Evolutionary conservation across 2,888 invertebrate species (phyloP).

Genomic region (Alviniconcha strummeri): DNA sequence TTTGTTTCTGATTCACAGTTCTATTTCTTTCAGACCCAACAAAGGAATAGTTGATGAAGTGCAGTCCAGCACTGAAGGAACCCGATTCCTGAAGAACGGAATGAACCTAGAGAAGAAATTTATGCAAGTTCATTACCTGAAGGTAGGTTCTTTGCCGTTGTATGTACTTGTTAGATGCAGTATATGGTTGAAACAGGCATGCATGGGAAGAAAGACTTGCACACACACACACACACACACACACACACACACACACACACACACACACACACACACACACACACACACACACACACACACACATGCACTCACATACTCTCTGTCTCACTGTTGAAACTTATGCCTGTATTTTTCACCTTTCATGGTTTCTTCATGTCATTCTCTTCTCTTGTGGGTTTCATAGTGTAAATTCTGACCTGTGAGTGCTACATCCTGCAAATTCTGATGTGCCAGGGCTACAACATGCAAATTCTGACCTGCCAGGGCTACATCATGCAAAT

Average conservation of each 20-base stretch:
- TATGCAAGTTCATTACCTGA: conserved; percentile 74
- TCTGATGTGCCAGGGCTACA: too few species aligned
- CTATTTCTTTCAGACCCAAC: conserved; percentile 52
- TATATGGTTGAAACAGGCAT: not conserved
- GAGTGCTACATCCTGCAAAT: too few species aligned
- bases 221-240: not conserved
- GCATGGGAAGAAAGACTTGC: not conserved
- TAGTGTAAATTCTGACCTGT: too few species aligned
- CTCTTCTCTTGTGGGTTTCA: too few species aligned
- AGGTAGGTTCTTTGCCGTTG: conserved; percentile 58
- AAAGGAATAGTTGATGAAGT: conserved; percentile 43
- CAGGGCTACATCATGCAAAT: too few species aligned
- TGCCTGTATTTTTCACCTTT: too few species aligned
- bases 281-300: too few species aligned
- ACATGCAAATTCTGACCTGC: too few species aligned
- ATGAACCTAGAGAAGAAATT: conserved; percentile 73
- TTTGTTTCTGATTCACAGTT: not conserved
- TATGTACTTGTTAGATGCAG: not conserved
- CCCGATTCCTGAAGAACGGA: conserved; percentile 70
- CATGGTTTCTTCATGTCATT: too few species aligned
- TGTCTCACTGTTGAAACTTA: too few species aligned
- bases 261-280: not conserved
- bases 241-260: conserved; percentile 7
- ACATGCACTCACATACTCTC: too few species aligned
- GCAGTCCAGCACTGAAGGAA: not conserved